Evolutionary conservation across 2,888 invertebrate species (phyloP).

Genomic region (Latheticus oryzae): DNA sequence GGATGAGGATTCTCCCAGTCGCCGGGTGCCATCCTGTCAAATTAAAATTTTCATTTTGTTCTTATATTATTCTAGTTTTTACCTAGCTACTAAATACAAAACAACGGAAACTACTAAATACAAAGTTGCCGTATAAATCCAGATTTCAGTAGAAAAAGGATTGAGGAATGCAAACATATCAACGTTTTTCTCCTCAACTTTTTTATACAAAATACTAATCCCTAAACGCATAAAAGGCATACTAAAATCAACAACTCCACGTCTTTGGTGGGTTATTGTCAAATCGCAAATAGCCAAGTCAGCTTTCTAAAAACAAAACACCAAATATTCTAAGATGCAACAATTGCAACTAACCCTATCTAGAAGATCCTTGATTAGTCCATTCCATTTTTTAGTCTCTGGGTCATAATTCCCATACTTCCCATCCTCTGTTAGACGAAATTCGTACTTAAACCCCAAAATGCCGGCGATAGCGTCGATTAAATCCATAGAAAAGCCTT

Average conservation of each 20-base stretch:
- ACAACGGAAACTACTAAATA: conserved; percentile 85
- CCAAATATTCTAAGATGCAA: conserved; percentile 6
- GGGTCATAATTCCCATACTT: conserved; percentile 77
- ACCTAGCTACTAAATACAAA: conserved; percentile 80
- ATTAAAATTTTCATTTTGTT: conserved; percentile 44
- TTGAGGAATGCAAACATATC: conserved; percentile 91
- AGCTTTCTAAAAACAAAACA: conserved; percentile 76
- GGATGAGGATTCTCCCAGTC: conserved; percentile 97
- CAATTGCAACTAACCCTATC: conserved; percentile 72
- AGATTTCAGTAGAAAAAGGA: conserved; percentile 87
- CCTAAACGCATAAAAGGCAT: conserved; percentile 97
- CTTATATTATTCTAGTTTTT: conserved; percentile 17
- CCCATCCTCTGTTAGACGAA: conserved; percentile 77
- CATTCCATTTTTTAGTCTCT: conserved; percentile 81
- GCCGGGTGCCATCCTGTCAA: conserved; percentile 80
- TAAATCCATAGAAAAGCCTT: conserved; percentile 93
- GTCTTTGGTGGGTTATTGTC: conserved; percentile 91
- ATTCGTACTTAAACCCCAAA: conserved; percentile 58
- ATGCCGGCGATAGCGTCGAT: conserved; percentile 66
- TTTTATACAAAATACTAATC: conserved; percentile 86
- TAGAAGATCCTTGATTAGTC: conserved; percentile 79
- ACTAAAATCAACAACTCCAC: conserved; percentile 92
- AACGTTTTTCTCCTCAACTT: conserved; percentile 80
- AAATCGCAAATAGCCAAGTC: conserved; percentile 96
- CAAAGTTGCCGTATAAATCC: conserved; percentile 90